A percentile compares a stretch with the other conserved stretches of the same genome.
Conservation (phyloP, 2,113 vertebrate species). For the Osmerus mordax region DNA sequence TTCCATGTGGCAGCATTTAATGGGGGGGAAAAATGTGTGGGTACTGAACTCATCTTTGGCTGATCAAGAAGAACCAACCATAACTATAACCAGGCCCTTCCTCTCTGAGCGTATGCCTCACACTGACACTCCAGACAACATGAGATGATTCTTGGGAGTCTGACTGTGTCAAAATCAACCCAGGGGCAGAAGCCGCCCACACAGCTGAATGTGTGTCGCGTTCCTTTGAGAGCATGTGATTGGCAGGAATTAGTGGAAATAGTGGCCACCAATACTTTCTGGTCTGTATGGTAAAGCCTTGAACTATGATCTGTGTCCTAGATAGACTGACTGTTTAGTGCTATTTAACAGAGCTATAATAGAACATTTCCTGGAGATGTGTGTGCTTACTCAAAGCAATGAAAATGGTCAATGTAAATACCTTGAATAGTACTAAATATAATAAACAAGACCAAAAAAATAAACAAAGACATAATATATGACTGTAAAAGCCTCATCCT, state of each 20-base stretch:
- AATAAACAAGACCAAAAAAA: no score
- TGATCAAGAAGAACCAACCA: background rate
- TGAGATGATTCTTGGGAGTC: slow-evolving; percentile 10
- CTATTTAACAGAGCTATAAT: background rate
- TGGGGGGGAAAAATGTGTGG: slow-evolving; percentile 8
- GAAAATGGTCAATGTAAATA: background rate
- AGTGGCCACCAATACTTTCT: background rate
- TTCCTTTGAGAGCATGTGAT: slow-evolving; percentile 58
- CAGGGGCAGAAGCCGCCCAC: slow-evolving; percentile 17
- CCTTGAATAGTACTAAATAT: no score
- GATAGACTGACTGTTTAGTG: no score
- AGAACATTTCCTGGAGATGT: background rate
- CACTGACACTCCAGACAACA: slow-evolving; percentile 16
- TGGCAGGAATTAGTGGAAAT: background rate
- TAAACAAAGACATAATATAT: no score
- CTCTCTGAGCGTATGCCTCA: slow-evolving; percentile 1
- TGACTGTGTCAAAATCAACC: slow-evolving; percentile 9
- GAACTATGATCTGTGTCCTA: no score
- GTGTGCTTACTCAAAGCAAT: background rate
- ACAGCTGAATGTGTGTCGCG: slow-evolving; percentile 22
- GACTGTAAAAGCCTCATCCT: no score
- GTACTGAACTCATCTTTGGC: slow-evolving; percentile 27
- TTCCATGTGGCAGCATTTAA: slow-evolving; percentile 24
- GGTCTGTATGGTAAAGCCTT: no score
- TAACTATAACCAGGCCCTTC: slow-evolving; percentile 6